These are phyloP conservation scores for Brachyalestes nurse DNA, from an alignment of 2,797 vertebrate species.

Conservation along the genomic window DNA sequence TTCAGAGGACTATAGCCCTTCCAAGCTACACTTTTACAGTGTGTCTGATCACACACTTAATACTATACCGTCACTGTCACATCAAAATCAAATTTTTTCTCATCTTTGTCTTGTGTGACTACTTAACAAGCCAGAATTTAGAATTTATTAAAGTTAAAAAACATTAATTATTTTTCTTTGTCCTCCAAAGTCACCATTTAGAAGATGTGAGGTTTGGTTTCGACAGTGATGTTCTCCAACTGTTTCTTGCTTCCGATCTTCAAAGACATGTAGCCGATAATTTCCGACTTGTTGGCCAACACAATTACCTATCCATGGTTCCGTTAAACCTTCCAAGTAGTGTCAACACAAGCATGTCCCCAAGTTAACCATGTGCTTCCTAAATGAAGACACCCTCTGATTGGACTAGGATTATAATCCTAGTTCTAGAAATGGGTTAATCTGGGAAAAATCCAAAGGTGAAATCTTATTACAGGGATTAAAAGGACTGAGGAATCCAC, in stretches of 20 bases:
- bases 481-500: slow-evolving; percentile 75
- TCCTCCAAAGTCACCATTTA: background rate
- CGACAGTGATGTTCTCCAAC: background rate
- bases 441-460: slow-evolving; percentile 70
- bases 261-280: background rate
- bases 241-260: background rate
- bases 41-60: background rate
- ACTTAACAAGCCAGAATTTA: background rate
- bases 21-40: slow-evolving; percentile 29
- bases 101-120: too few relatives aligned
- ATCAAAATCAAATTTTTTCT: background rate
- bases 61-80: background rate
- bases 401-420: slow-evolving; percentile 68
- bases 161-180: background rate
- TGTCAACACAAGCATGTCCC: background rate
- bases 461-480: slow-evolving; percentile 75
- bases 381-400: slow-evolving; percentile 24
- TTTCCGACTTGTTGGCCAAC: background rate
- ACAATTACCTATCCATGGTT: background rate
- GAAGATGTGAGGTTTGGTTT: background rate
- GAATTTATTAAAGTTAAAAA: background rate
- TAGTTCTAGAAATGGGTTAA: slow-evolving; percentile 71
- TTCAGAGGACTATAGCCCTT: slow-evolving; percentile 1
- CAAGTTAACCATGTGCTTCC: background rate
- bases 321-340: background rate